Evolutionary conservation across 1,140 invertebrate genomes (phyloP).

Genomic region (Plutomurus gul): DNA sequence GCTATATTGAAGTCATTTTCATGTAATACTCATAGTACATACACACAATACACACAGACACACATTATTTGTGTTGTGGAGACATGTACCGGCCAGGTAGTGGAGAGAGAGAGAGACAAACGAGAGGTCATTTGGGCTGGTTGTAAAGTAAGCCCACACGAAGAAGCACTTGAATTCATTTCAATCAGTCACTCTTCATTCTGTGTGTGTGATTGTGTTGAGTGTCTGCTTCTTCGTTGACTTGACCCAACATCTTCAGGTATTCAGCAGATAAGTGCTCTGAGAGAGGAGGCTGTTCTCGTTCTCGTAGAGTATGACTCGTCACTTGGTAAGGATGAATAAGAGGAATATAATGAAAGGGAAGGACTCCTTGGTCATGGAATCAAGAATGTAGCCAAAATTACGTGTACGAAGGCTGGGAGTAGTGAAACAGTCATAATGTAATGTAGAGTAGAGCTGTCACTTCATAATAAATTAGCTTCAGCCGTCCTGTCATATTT

Average conservation of each 20-base stretch:
- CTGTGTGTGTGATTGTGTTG: background rate
- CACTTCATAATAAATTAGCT: constrained; percentile 7
- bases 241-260: background rate
- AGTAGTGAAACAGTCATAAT: no score
- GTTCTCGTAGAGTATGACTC: background rate
- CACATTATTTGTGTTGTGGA: no score
- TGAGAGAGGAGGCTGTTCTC: no score
- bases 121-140: constrained; percentile 24
- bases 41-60: no score
- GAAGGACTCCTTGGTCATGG: background rate
- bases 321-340: constrained; percentile 1
- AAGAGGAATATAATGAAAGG: background rate
- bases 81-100: background rate
- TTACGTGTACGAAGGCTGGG: background rate
- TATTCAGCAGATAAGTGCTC: background rate
- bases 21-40: no score
- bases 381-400: background rate
- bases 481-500: background rate
- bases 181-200: constrained; percentile 17
- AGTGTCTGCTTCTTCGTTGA: background rate
- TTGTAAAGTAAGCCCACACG: background rate
- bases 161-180: background rate
- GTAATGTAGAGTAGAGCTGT: constrained; percentile 12
- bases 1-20: no score
- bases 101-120: background rate